Conservation (phyloP, 2,888 invertebrate genomes). For the Cerceris rybyensis region DNA sequence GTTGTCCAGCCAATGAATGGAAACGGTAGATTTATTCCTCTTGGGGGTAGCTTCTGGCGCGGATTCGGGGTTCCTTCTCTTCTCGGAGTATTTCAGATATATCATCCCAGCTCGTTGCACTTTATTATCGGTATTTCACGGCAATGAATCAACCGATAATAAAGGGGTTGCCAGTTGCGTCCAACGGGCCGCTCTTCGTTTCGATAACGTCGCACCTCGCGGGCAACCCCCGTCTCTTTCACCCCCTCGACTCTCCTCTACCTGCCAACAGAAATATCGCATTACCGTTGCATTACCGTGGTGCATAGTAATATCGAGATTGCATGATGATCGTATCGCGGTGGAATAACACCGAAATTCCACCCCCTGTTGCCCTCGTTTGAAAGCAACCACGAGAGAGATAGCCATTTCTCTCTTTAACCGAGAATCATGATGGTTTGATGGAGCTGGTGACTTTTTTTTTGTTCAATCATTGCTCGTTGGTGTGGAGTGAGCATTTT, state of each 20-base stretch:
- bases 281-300: conserved; percentile 46
- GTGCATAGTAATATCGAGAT: conserved; percentile 39
- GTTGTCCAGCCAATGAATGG: not conserved
- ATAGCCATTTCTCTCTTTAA: not conserved
- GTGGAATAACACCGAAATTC: conserved; percentile 16
- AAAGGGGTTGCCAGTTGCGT: conserved; percentile 22
- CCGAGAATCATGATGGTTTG: not conserved
- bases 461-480: no score
- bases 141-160: conserved; percentile 51
- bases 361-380: not conserved
- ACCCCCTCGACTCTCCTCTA: no score
- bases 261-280: conserved; percentile 45
- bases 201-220: conserved; percentile 48
- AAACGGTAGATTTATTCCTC: conserved; percentile 1
- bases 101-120: conserved; percentile 15
- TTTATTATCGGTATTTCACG: conserved; percentile 45
- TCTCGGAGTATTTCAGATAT: not conserved
- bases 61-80: not conserved
- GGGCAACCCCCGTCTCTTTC: no score
- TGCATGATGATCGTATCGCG: conserved; percentile 35
- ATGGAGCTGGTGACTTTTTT: not conserved
- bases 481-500: no score
- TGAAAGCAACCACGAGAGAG: conserved; percentile 8
- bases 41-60: not conserved
- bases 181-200: conserved; percentile 23